Conservation (phyloP, 2,113 vertebrate genomes). For the Pelecanoides urinatrix region DNA sequence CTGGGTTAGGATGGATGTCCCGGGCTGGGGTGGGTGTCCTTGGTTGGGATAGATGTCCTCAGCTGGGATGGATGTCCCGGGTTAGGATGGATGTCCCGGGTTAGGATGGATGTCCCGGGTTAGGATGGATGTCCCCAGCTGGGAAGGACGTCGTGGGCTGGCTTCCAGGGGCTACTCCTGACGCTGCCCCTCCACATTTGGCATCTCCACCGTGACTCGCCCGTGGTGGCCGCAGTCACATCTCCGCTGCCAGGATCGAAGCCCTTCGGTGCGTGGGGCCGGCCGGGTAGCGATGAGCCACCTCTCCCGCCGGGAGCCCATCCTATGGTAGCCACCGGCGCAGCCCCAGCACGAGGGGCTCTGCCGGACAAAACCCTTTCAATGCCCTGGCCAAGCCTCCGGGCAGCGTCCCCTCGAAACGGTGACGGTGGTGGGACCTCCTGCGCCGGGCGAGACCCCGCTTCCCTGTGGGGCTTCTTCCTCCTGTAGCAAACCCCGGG, state of each 20-base stretch:
- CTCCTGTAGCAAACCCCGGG: neutral
- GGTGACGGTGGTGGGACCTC: neutral
- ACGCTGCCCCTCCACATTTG: neutral
- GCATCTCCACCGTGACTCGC: neutral
- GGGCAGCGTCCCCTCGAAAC: fast-evolving
- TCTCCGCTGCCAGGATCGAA: fast-evolving
- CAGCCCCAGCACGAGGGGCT: neutral
- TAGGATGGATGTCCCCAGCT: neutral
- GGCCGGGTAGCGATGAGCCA: neutral
- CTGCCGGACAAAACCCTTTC: neutral
- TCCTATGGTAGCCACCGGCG: neutral
- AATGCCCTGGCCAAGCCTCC: neutral
- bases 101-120: neutral
- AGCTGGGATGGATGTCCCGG: neutral
- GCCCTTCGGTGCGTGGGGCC: neutral
- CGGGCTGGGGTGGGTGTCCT: neutral
- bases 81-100: neutral
- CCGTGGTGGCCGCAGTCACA: neutral
- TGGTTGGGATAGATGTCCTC: neutral
- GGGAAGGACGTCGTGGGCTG: neutral
- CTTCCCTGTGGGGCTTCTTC: neutral
- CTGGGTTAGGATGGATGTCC: neutral
- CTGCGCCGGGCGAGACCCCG: fast-evolving
- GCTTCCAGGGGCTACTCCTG: neutral
- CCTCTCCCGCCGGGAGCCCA: neutral